Evolutionary conservation across 2,113 vertebrate genomes (phyloP).

Genomic region (Ictalurus furcatus): DNA sequence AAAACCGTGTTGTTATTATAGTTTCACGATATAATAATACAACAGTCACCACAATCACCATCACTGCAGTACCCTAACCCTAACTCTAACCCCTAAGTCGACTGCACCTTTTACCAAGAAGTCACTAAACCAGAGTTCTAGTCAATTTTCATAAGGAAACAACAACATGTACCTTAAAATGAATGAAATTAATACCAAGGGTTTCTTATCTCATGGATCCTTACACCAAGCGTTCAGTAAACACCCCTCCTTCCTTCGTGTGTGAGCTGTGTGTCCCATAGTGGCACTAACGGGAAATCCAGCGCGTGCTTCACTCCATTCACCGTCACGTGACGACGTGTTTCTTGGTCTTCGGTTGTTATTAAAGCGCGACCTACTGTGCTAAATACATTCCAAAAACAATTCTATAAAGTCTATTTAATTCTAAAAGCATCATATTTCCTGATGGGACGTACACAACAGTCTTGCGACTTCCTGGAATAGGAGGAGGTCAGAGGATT

Average conservation of each 20-base stretch:
- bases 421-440: not conserved
- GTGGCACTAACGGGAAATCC: not conserved
- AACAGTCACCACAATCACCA: not conserved
- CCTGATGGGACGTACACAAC: not conserved
- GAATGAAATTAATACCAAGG: not conserved
- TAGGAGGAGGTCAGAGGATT: constrained; percentile 17
- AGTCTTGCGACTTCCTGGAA: constrained; percentile 16
- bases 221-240: constrained; percentile 1
- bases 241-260: not conserved
- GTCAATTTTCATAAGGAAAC: not conserved
- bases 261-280: not conserved
- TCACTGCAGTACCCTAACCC: not conserved
- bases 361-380: not conserved
- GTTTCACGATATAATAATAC: not conserved
- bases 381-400: not conserved
- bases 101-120: not conserved
- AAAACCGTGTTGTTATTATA: not conserved
- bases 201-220: constrained; percentile 15
- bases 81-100: no score
- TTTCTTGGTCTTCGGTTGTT: not conserved
- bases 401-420: not conserved
- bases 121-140: not conserved
- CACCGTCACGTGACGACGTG: not conserved
- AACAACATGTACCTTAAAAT: not conserved
- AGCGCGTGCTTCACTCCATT: not conserved